These are phyloP conservation scores for Blennius ocellaris DNA, from an alignment of 2,113 vertebrate genomes.

Conservation along the genomic window DNA sequence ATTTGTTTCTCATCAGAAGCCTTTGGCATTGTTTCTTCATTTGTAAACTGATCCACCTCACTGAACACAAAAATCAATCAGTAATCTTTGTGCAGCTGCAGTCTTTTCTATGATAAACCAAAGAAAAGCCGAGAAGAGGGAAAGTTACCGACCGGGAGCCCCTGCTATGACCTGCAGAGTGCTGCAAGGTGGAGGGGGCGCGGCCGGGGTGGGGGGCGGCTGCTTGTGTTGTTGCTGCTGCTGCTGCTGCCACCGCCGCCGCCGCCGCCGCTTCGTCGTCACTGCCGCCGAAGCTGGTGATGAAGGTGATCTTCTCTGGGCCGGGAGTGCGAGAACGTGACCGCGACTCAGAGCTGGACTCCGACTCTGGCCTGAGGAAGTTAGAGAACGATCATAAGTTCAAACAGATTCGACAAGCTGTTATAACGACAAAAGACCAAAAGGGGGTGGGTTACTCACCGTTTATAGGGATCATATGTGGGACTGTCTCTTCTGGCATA, in stretches of 20 bases:
- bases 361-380: conserved; percentile 84
- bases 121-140: conserved; percentile 79
- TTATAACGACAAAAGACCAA: not conserved
- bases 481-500: conserved; percentile 96
- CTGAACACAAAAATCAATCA: conserved; percentile 45
- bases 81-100: conserved; percentile 50
- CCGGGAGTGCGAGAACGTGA: conserved; percentile 90
- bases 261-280: conserved; percentile 87
- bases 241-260: conserved; percentile 68
- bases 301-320: conserved; percentile 95
- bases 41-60: conserved; percentile 43
- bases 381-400: not conserved
- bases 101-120: conserved; percentile 71
- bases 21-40: not conserved
- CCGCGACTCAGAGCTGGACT: conserved; percentile 89
- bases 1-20: not conserved
- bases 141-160: conserved; percentile 98
- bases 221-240: conserved; percentile 32
- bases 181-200: conserved; percentile 81
- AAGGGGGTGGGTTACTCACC: conserved; percentile 76
- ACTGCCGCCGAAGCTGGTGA: conserved; percentile 96
- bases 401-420: not conserved
- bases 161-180: conserved; percentile 92
- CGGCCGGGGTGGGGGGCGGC: conserved; percentile 76
- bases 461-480: conserved; percentile 95